Evolutionary conservation across 37 sponge, comb jelly and placozoan genomes (phyloP).

Genomic region (Crambe crambe): DNA sequence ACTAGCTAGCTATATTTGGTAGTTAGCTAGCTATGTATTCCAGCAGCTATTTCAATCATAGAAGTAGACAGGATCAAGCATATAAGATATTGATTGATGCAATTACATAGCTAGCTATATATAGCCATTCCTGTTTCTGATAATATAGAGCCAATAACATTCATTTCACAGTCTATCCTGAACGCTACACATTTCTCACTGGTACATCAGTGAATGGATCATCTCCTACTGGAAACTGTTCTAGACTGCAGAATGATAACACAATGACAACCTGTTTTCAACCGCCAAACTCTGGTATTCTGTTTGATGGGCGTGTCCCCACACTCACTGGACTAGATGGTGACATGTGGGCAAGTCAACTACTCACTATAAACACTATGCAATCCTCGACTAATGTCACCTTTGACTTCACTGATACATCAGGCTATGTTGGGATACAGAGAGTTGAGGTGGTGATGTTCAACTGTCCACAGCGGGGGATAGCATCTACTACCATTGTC

Average conservation of each 20-base stretch:
- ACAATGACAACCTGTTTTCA: background rate
- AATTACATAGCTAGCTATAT: too few species aligned
- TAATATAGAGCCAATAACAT: too few species aligned
- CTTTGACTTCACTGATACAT: background rate
- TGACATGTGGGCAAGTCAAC: background rate
- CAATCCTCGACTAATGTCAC: background rate
- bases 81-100: too few species aligned
- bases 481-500: background rate
- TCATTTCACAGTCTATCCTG: background rate
- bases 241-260: background rate
- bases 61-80: too few species aligned
- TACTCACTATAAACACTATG: background rate
- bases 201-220: background rate
- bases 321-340: background rate
- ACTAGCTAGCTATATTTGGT: too few species aligned
- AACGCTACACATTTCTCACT: background rate
- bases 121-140: too few species aligned
- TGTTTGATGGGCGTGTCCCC: background rate
- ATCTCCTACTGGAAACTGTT: background rate
- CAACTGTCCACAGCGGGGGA: background rate
- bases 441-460: background rate
- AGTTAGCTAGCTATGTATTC: too few species aligned
- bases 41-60: too few species aligned
- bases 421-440: background rate
- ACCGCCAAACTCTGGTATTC: background rate